Base-by-base conservation (phyloP, 2,113 vertebrate genomes). In the Lichenostomus cassidix region DNA sequence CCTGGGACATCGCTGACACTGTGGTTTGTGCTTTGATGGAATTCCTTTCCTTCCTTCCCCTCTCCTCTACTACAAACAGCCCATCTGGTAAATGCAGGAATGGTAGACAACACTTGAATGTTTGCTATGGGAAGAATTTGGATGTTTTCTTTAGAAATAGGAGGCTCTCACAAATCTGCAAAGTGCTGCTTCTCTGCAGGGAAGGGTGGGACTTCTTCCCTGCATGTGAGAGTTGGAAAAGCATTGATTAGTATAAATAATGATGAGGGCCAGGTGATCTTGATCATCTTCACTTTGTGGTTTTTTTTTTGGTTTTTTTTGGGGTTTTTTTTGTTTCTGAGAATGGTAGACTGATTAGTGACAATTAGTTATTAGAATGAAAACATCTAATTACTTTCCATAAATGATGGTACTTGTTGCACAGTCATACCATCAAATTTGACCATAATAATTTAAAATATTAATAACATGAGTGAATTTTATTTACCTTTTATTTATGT, bases 1-100 rank as follows among this genome's bases (percentile, higher is more conserved):
- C 23, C 37, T 56, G 77, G 37, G 73, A 10, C 33, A 4, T 39
- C 1, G 0, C 24, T 1, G 10, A 41, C 2, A 2, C 35, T 1
- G 4, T 12, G 62, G 23, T 60, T 95, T 64, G 49, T 82, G 65
- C 37, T 60, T 79, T 73, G 87, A 21, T 69, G 44, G 46, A 73
- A 80, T 80, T 58, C 11, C 29, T 64, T 56, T 89, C 50, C 50
- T 75, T 44, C 78, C 21, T 24, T 89, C 78, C 37, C 53, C 77
- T 83, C 44, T 86, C 41, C 84, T 73, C 10, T 47, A 3, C 74
- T 52, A 7, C 80, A 64, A 64, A 76, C 52, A 82, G 58, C 73
- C 84, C 62, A 12, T 35, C 87, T 83, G 89, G 55, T 84, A 7
- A 19, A 59, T 35, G 11, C 64, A 53, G 42, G 24, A 24, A 37